phyloP scores from a whole-genome alignment of 2,113 vertebrate genomes.

The Chascanopsetta lugubris region DNA sequence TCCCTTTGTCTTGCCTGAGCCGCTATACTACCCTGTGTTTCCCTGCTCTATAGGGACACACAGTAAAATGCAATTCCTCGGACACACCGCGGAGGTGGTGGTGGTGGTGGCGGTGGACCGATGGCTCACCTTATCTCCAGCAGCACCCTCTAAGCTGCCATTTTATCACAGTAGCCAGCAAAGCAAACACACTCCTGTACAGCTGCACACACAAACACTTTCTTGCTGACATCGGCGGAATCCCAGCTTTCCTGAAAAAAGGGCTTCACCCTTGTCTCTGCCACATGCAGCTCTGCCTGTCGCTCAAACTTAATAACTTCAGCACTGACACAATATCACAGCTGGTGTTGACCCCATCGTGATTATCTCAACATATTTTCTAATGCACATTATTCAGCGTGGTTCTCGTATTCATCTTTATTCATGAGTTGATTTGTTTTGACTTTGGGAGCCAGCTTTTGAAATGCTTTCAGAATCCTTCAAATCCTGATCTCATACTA shows the following conservation, averaged over 20 bases:
- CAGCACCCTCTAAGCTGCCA: constrained; percentile 2
- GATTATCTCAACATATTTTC: no score
- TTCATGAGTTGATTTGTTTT: neutral
- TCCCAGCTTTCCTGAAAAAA: constrained; percentile 7
- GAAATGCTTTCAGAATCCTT: no score
- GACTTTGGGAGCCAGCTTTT: neutral
- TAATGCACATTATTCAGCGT: no score
- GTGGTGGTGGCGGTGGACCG: constrained; percentile 13
- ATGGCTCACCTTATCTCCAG: constrained; percentile 21
- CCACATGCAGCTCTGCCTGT: neutral
- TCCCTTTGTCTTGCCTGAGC: neutral
- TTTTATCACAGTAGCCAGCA: constrained; percentile 6
- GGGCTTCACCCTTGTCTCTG: constrained; percentile 1
- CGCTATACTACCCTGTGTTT: neutral
- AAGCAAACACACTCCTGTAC: constrained; percentile 11
- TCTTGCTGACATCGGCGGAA: constrained; percentile 21
- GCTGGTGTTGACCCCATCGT: no score
- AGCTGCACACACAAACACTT: constrained; percentile 7
- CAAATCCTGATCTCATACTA: neutral
- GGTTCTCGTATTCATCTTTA: neutral
- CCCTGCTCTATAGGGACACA: neutral
- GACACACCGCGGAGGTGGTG: neutral
- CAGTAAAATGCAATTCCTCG: neutral
- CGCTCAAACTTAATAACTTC: neutral
- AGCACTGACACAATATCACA: neutral